phyloP scores from a whole-genome alignment of 2,888 invertebrate species.

The Aporophyla nigra region DNA sequence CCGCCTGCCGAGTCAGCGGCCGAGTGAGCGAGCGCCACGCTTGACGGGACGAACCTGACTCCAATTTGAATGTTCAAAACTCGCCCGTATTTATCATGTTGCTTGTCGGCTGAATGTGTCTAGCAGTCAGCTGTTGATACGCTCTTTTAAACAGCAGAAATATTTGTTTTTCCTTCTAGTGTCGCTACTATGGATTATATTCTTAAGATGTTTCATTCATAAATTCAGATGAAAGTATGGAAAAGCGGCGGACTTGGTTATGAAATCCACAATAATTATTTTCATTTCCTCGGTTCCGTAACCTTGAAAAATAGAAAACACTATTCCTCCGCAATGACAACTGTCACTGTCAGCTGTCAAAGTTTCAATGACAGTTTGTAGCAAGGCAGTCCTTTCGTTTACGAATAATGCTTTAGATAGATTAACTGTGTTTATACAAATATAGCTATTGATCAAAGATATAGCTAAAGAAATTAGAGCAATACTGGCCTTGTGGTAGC shows the following conservation, averaged over 20 bases:
- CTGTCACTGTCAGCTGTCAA: background rate
- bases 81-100: conserved; percentile 28
- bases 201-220: conserved; percentile 36
- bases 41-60: conserved; percentile 44
- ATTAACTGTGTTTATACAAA: background rate
- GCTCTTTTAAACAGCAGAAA: conserved; percentile 9
- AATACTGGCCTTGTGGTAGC: too few relatives aligned
- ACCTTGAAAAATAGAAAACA: conserved; percentile 15
- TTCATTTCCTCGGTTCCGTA: background rate
- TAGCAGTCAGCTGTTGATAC: conserved; percentile 54
- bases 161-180: background rate
- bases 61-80: conserved; percentile 51
- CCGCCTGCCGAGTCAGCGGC: conserved; percentile 50
- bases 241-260: background rate
- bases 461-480: too few relatives aligned
- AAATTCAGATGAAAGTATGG: background rate
- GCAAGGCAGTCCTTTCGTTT: background rate
- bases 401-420: background rate
- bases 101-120: conserved; percentile 17
- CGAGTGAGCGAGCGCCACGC: conserved; percentile 52
- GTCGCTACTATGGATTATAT: background rate
- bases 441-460: too few relatives aligned
- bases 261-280: conserved; percentile 13
- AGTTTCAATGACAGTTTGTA: conserved; percentile 7
- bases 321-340: conserved; percentile 30